Evolutionary conservation across 1,140 invertebrate species (phyloP).

Genomic region (Listronotus bonariensis): DNA sequence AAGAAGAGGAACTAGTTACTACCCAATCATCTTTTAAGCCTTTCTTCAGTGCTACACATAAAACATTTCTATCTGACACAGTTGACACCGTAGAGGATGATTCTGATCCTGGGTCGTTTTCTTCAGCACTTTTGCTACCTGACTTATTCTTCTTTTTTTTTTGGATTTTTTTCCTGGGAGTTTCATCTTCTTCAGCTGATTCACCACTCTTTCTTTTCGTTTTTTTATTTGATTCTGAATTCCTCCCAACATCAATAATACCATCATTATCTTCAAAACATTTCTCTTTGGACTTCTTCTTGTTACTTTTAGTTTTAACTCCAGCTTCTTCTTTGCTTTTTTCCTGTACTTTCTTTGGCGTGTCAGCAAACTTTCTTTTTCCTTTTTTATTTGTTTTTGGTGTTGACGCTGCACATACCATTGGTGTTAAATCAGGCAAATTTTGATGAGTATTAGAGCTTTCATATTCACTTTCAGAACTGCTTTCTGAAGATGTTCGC

Average conservation of each 20-base stretch:
- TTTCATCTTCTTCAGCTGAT: background rate
- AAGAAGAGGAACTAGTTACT: no score
- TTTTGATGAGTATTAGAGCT: slow-evolving; percentile 18
- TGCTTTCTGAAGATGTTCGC: slow-evolving; percentile 30
- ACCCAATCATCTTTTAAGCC: no score
- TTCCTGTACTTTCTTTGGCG: background rate
- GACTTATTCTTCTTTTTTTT: no score
- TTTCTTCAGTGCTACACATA: no score
- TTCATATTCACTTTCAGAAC: slow-evolving; percentile 48
- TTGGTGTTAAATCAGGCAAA: slow-evolving; percentile 45
- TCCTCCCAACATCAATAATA: background rate
- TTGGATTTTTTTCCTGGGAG: background rate
- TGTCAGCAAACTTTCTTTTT: background rate
- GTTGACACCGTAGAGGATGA: no score
- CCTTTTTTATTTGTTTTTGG: background rate
- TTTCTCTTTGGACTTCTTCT: slow-evolving; percentile 6
- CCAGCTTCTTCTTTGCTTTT: background rate
- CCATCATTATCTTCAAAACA: background rate
- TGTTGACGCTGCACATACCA: slow-evolving; percentile 15
- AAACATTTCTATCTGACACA: no score
- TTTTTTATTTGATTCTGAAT: background rate
- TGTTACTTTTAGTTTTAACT: slow-evolving; percentile 6
- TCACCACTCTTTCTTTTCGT: background rate
- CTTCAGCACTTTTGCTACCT: no score
- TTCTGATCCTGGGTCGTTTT: no score